phyloP scores from a whole-genome alignment of 2,113 vertebrate species.

The Eretmochelys imbricata region DNA sequence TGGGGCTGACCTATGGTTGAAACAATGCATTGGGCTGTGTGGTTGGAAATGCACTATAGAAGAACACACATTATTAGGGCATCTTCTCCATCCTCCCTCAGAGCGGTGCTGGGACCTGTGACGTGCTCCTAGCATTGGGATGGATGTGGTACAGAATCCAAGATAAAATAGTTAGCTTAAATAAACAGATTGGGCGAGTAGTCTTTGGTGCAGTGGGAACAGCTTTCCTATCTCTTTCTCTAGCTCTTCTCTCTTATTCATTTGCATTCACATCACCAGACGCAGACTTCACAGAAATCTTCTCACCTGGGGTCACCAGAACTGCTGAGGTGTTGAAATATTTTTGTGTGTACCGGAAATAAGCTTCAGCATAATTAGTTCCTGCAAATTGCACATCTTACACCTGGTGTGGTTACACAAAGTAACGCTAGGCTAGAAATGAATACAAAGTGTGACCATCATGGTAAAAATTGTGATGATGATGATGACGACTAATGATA shows the following conservation, averaged over 20 bases:
- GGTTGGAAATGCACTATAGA: not conserved
- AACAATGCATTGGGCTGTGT: fast-evolving
- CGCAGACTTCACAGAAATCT: not conserved
- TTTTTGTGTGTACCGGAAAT: not conserved
- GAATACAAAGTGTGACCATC: not conserved
- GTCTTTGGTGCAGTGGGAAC: fast-evolving
- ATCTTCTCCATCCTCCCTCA: not conserved
- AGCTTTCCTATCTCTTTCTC: not conserved
- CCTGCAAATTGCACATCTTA: not conserved
- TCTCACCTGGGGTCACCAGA: not conserved
- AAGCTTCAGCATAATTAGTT: not conserved
- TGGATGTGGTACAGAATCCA: not conserved
- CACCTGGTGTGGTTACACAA: not conserved
- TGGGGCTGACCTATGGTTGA: not conserved
- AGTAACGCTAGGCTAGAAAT: not conserved
- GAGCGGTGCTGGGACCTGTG: not conserved
- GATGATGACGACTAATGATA: not conserved
- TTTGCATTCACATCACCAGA: fast-evolving
- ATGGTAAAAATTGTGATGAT: not conserved
- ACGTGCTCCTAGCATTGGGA: not conserved
- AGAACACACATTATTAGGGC: not conserved
- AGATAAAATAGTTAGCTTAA: not conserved
- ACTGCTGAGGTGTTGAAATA: not conserved
- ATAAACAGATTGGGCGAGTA: not conserved
- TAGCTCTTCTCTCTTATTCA: not conserved